These are phyloP conservation scores for Holacanthella duospinosa DNA, from an alignment of 2,888 invertebrate species.

Conservation along the genomic window DNA sequence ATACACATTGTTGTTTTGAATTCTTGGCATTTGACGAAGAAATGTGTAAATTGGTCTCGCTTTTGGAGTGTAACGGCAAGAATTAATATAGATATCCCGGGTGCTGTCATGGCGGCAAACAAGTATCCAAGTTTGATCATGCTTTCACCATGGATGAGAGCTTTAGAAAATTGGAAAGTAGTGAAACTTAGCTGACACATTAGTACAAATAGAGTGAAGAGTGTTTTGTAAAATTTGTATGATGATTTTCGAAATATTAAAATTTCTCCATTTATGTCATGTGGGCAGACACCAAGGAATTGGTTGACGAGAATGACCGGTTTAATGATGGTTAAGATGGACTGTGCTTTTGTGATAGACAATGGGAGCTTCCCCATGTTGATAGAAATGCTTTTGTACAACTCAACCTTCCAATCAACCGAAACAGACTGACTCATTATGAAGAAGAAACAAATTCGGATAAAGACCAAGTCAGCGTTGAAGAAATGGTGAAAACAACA, in stretches of 20 bases:
- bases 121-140: conserved; percentile 24
- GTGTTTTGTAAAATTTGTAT: conserved; percentile 21
- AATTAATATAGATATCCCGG: conserved; percentile 26
- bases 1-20: conserved; percentile 17
- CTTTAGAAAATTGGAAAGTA: conserved; percentile 19
- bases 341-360: too few species aligned
- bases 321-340: too few species aligned
- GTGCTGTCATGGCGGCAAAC: conserved; percentile 20
- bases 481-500: too few species aligned
- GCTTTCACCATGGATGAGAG: conserved; percentile 16
- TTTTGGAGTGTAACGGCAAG: conserved; percentile 22
- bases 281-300: conserved; percentile 32
- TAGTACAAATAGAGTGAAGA: conserved; percentile 23
- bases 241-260: conserved; percentile 26
- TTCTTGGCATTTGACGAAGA: conserved; percentile 28
- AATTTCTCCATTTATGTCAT: conserved; percentile 25
- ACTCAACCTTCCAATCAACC: too few species aligned
- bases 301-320: conserved; percentile 31
- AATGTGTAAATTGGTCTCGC: conserved; percentile 25
- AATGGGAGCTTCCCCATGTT: too few species aligned
- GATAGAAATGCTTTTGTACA: too few species aligned
- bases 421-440: too few species aligned
- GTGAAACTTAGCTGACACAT: conserved; percentile 19
- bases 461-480: too few species aligned
- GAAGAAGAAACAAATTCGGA: too few species aligned